These are phyloP conservation scores for Lordiphosa mommai DNA, from an alignment of 1,140 invertebrate genomes.

Conservation along the genomic window DNA sequence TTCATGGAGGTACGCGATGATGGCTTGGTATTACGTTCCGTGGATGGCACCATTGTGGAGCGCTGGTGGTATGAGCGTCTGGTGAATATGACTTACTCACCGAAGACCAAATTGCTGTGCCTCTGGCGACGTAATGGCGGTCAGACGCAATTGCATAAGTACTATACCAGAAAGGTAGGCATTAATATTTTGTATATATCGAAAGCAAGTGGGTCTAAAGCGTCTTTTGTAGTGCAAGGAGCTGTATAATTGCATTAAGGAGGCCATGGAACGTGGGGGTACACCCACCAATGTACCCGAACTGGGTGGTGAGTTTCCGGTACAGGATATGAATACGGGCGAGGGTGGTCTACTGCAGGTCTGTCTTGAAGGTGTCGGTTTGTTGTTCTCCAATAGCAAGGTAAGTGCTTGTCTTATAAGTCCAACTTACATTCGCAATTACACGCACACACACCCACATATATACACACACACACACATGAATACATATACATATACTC, in stretches of 20 bases:
- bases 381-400: constrained; percentile 99
- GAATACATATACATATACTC: constrained; percentile 10
- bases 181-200: neutral
- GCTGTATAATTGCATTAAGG: constrained; percentile 98
- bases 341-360: constrained; percentile 99
- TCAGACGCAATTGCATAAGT: constrained; percentile 95
- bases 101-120: constrained; percentile 98
- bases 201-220: neutral
- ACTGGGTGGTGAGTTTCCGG: constrained; percentile 98
- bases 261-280: constrained; percentile 98
- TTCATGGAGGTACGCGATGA: constrained; percentile 99
- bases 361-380: constrained; percentile 98
- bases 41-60: constrained; percentile 92
- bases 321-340: constrained; percentile 97
- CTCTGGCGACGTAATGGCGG: constrained; percentile 95
- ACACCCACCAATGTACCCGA: constrained; percentile 89
- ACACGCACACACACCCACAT: neutral
- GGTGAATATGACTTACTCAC: constrained; percentile 99
- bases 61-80: constrained; percentile 99
- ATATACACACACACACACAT: constrained; percentile 9
- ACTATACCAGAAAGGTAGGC: constrained; percentile 98
- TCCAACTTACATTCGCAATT: neutral
- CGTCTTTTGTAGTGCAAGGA: constrained; percentile 92
- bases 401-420: constrained; percentile 82
- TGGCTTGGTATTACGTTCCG: constrained; percentile 95